These are phyloP conservation scores for Branchellion lobata DNA, from an alignment of 2,888 invertebrate genomes.

Conservation along the genomic window DNA sequence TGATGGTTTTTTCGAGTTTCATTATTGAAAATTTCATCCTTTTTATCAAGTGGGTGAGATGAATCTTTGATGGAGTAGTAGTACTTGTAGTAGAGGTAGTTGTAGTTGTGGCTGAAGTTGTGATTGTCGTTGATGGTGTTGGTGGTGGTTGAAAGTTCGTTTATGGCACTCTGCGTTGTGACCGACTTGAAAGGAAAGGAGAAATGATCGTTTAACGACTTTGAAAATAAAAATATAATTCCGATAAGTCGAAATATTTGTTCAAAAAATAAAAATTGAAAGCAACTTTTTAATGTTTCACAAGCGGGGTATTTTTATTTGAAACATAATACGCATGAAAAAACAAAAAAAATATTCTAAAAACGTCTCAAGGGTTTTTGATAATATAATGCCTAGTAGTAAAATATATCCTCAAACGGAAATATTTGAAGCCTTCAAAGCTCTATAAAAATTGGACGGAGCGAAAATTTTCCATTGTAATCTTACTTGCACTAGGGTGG, in stretches of 20 bases:
- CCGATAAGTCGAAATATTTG: neutral
- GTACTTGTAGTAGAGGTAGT: neutral
- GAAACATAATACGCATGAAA: neutral
- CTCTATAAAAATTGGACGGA: neutral
- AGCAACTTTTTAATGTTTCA: neutral
- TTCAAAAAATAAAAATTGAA: neutral
- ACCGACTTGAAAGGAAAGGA: conserved; percentile 1
- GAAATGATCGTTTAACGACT: neutral
- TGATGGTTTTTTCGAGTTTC: too few species aligned
- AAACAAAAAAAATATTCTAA: neutral
- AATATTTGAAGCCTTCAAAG: neutral
- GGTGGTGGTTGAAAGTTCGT: neutral
- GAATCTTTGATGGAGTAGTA: too few species aligned
- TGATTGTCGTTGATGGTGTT: neutral
- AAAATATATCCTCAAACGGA: neutral
- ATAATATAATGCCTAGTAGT: neutral
- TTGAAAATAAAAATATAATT: neutral
- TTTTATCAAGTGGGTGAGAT: too few species aligned
- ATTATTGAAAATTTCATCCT: too few species aligned
- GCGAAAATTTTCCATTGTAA: neutral
- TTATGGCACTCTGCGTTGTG: neutral
- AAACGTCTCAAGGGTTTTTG: too few species aligned
- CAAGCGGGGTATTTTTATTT: neutral
- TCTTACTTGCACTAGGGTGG: conserved; percentile 1
- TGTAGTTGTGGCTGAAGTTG: neutral